Evolutionary conservation across 2,797 vertebrate genomes (phyloP), one percentile per base, ranked within the genome.

Genomic region (Glossophaga mutica): DNA sequence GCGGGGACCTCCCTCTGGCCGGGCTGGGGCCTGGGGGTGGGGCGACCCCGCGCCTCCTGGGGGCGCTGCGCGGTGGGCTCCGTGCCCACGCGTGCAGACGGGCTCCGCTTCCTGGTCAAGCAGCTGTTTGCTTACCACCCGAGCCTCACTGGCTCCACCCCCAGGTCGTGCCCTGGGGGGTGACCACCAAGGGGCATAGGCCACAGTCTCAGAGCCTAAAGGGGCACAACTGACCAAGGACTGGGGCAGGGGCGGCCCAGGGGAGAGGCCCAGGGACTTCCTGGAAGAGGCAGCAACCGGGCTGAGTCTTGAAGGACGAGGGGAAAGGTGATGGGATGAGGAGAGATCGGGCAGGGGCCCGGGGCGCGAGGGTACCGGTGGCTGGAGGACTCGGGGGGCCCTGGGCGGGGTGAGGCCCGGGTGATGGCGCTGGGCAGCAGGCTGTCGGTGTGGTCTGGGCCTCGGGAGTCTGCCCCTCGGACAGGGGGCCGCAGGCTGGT

Each of bases 361-460:
- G 3, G 15, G 0, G 0, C 16, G 3, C 9, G 24, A 14, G 52
- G 21, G 32, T 5, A 24, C 59, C 9, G 2, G 0, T 24, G 70
- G 73, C 15, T 0, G 0, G 5, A 39, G 52, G 32, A 16, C 0
- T 5, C 0, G 34, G 18, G 1, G 19, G 44, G 15, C 44, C 4
- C n/a, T 14, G 29, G 2, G 3, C 29, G 6, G 19, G 37, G 6
- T 5, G 8, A 1, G 19, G 46, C 19, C 9, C 11, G 3, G 42
- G 57, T 4, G 34, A 59, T 12, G 6, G 9, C 21, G 76, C 32
- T 68, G 81, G 16, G 42, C 2, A n/a, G 19, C 4, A 5, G 21
- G n/a, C 32, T 9, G 4, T 18, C 34, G 0, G 4, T n/a, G 24
- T 3, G 26, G 4, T 14, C 67, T 15, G 26, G 82, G n/a, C 71